Evolutionary conservation across 2,888 invertebrate species (phyloP).

Genomic region (Onchidella celtica): DNA sequence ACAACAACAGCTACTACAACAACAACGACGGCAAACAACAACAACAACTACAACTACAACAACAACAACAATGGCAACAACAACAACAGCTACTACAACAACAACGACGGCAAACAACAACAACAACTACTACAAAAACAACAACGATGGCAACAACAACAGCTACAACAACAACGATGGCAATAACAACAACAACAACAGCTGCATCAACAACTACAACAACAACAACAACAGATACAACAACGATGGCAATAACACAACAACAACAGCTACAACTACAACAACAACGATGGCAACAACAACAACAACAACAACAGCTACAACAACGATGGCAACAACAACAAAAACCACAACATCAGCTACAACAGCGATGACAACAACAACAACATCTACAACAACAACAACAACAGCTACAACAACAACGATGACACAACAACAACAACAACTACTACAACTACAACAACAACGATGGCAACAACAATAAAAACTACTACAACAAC

Average conservation of each 20-base stretch:
- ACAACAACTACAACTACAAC: not conserved
- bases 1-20: not conserved
- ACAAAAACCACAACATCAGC: too few species aligned
- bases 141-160: not conserved
- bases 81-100: not conserved
- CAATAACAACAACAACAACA: not conserved
- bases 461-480: too few species aligned
- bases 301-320: not conserved
- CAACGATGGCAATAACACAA: not conserved
- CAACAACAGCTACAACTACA: not conserved
- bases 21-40: not conserved
- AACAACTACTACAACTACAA: too few species aligned
- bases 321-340: too few species aligned
- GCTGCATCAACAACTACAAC: not conserved
- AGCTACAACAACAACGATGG: not conserved
- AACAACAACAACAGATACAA: not conserved
- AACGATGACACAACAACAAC: too few species aligned
- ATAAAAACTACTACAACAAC: too few species aligned
- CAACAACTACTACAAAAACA: not conserved
- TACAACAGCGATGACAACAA: too few species aligned
- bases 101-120: not conserved
- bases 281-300: not conserved
- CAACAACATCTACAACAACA: too few species aligned
- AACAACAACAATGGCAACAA: not conserved
- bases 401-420: too few species aligned